phyloP scores from a whole-genome alignment of 2,888 invertebrate species.

The Pandemis heparana region DNA sequence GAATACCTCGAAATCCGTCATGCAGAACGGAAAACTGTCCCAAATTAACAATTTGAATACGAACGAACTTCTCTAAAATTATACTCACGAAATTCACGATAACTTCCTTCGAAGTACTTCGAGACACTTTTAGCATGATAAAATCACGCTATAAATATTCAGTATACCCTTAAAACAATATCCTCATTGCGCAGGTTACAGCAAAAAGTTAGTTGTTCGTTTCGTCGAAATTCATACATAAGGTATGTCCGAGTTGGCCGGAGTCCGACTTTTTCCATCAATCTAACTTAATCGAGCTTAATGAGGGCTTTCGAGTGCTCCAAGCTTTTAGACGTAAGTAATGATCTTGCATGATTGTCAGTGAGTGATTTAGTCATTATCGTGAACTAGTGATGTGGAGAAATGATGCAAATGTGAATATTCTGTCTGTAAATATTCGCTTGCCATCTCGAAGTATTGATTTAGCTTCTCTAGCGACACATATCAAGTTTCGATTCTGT shows the following conservation, averaged over 20 bases:
- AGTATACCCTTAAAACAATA: conserved; percentile 22
- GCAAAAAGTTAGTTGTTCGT: conserved; percentile 30
- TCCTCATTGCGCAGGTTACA: conserved; percentile 9
- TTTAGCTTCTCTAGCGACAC: too few relatives aligned
- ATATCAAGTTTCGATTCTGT: too few relatives aligned
- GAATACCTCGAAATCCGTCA: too few relatives aligned
- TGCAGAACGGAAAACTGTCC: too few relatives aligned
- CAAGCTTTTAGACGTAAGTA: conserved; percentile 33
- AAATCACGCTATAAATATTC: conserved; percentile 26
- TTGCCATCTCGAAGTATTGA: too few relatives aligned
- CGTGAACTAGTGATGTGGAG: conserved; percentile 6
- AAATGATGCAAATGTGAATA: too few relatives aligned
- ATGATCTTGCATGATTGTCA: conserved; percentile 21
- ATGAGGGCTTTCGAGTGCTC: conserved; percentile 23
- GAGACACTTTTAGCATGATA: conserved; percentile 18
- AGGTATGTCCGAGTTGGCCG: conserved; percentile 1
- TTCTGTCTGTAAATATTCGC: too few relatives aligned
- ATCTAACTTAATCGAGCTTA: conserved; percentile 20
- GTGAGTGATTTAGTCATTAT: conserved; percentile 36
- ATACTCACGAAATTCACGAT: background rate
- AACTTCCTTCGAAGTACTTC: background rate
- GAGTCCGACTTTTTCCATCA: conserved; percentile 10
- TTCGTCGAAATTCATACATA: conserved; percentile 29
- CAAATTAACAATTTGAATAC: too few relatives aligned
- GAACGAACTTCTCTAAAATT: too few relatives aligned